Evolutionary conservation across 2,888 invertebrate species (phyloP).

Genomic region (Eucriotettix oculatus): DNA sequence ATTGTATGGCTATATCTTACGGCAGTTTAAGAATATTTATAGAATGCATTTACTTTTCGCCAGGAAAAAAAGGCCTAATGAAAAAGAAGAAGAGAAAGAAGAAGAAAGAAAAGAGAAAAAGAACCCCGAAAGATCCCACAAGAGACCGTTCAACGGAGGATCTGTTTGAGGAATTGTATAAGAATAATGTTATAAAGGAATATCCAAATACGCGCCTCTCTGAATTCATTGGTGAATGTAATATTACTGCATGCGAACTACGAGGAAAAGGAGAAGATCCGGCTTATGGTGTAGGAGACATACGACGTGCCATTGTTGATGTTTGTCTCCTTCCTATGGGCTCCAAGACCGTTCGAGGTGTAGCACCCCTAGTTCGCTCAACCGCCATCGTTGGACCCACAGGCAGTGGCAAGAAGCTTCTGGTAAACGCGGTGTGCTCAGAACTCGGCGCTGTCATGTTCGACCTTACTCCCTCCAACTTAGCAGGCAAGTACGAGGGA

Average conservation of each 20-base stretch:
- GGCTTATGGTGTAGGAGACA: constrained; percentile 39
- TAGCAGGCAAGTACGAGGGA: constrained; percentile 45
- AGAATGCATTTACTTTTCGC: background rate
- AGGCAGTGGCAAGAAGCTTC: constrained; percentile 49
- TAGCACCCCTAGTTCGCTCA: constrained; percentile 30
- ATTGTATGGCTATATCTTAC: no score
- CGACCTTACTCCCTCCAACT: constrained; percentile 52
- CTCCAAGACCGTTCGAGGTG: constrained; percentile 19
- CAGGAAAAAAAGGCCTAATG: constrained; percentile 19
- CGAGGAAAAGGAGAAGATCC: constrained; percentile 25
- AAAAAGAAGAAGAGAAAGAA: constrained; percentile 18
- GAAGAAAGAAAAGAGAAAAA: constrained; percentile 28
- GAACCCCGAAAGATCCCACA: constrained; percentile 42
- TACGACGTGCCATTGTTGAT: constrained; percentile 37
- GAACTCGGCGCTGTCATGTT: constrained; percentile 60
- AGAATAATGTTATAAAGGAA: constrained; percentile 47
- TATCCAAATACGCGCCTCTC: constrained; percentile 37
- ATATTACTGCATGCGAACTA: constrained; percentile 38
- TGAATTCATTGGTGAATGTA: constrained; percentile 53
- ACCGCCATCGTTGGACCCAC: constrained; percentile 54
- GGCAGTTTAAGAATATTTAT: no score
- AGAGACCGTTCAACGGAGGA: constrained; percentile 40
- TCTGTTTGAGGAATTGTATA: constrained; percentile 55
- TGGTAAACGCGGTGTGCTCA: constrained; percentile 56
- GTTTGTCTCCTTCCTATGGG: constrained; percentile 43